Evolutionary conservation across 2,888 invertebrate species (phyloP).

Genomic region (Chelonus formosanus): DNA sequence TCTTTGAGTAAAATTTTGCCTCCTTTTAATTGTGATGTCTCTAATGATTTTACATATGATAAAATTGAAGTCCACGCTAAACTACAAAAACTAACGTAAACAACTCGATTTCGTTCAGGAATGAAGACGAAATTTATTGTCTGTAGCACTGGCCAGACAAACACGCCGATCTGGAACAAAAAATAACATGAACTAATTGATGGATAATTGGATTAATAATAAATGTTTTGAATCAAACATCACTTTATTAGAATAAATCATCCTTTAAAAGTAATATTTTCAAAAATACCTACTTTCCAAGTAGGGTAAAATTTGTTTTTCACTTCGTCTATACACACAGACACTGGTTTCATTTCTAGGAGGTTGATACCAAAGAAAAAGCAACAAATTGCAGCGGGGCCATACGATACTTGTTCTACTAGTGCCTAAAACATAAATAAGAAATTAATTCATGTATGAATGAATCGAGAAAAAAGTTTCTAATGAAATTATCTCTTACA

Average conservation of each 20-base stretch:
- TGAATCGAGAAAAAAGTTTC: conserved; percentile 3
- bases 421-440: conserved; percentile 68
- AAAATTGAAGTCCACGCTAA: conserved; percentile 81
- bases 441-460: neutral
- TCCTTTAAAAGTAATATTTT: neutral
- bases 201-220: conserved; percentile 37
- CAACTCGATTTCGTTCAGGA: conserved; percentile 77
- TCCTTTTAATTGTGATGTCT: conserved; percentile 51
- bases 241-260: too few species aligned
- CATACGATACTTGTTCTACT: conserved; percentile 79
- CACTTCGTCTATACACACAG: conserved; percentile 75
- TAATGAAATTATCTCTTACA: too few species aligned
- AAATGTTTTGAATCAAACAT: conserved; percentile 10
- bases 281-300: conserved; percentile 71
- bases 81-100: conserved; percentile 77
- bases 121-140: conserved; percentile 78
- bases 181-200: conserved; percentile 44
- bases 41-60: conserved; percentile 79
- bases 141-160: conserved; percentile 78
- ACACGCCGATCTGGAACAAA: conserved; percentile 71
- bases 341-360: conserved; percentile 74
- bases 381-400: conserved; percentile 79
- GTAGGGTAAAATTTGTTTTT: conserved; percentile 79
- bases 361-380: conserved; percentile 82
- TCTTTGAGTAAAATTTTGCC: conserved; percentile 15